Evolutionary conservation across 2,888 invertebrate species (phyloP).

Genomic region (Drosophila hawaiiensis): DNA sequence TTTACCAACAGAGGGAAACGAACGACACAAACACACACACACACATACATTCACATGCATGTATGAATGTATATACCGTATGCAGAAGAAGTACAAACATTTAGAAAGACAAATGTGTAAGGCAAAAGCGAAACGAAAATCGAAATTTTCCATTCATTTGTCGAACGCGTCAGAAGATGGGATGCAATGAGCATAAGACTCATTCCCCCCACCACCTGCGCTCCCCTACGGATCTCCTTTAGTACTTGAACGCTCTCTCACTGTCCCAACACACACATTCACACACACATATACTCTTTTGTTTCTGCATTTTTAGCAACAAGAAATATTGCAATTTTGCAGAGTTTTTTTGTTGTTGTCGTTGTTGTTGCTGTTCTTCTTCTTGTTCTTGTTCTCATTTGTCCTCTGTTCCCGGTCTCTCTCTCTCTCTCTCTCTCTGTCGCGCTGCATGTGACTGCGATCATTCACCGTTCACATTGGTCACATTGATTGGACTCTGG

Average conservation of each 20-base stretch:
- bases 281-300: constrained; percentile 6
- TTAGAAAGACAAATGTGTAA: constrained; percentile 44
- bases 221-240: background rate
- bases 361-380: background rate
- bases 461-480: constrained; percentile 34
- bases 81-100: constrained; percentile 60
- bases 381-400: constrained; percentile 12
- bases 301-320: constrained; percentile 13
- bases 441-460: constrained; percentile 35
- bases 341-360: constrained; percentile 15
- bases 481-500: constrained; percentile 41
- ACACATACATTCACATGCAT: background rate
- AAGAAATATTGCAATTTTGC: constrained; percentile 60
- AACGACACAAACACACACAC: constrained; percentile 6
- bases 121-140: constrained; percentile 55
- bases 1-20: constrained; percentile 47
- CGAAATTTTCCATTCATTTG: constrained; percentile 73
- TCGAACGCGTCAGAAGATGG: constrained; percentile 38
- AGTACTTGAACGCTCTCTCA: constrained; percentile 8
- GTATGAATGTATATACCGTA: background rate
- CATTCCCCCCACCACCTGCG: background rate
- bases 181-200: constrained; percentile 34
- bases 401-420: constrained; percentile 11
- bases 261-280: constrained; percentile 12
- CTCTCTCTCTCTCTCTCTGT: background rate